phyloP scores from a whole-genome alignment of 1,140 invertebrate genomes.

The Drosophila subobscura region DNA sequence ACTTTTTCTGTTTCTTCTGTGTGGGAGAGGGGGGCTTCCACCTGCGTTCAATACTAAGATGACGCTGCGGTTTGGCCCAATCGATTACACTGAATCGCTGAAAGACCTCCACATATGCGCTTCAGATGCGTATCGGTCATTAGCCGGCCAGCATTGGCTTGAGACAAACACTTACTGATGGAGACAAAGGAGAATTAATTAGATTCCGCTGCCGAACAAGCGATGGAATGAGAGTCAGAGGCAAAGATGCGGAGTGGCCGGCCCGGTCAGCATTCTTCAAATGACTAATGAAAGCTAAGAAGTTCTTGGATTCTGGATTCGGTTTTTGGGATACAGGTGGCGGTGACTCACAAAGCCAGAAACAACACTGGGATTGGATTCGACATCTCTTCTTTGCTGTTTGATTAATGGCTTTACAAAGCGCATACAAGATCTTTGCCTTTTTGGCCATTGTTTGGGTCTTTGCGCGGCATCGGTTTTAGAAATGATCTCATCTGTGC shows the following conservation, averaged over 20 bases:
- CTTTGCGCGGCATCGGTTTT: conserved; percentile 41
- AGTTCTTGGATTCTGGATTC: conserved; percentile 15
- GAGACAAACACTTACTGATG: conserved; percentile 49
- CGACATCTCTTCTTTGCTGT: conserved; percentile 44
- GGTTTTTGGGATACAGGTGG: conserved; percentile 36
- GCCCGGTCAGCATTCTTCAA: not conserved
- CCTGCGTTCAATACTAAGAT: conserved; percentile 38
- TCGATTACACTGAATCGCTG: conserved; percentile 11
- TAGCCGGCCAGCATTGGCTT: conserved; percentile 30
- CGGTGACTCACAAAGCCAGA: conserved; percentile 49
- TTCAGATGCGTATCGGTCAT: conserved; percentile 14
- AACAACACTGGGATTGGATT: conserved; percentile 4
- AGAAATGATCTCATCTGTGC: conserved; percentile 70
- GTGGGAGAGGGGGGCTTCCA: not conserved
- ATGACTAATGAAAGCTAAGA: conserved; percentile 43
- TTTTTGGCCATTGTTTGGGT: conserved; percentile 40
- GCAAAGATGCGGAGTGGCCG: not conserved
- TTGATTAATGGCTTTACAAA: conserved; percentile 78
- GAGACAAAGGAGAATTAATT: conserved; percentile 55
- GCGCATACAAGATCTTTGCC: conserved; percentile 36
- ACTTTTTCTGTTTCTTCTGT: conserved; percentile 40
- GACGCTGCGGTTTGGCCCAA: conserved; percentile 49
- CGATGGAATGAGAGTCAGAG: conserved; percentile 3
- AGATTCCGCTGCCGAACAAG: conserved; percentile 49
- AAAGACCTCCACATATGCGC: not conserved